Evolutionary conservation across 2,113 vertebrate species (phyloP).

Genomic region (Phalacrocorax pelagicus): DNA sequence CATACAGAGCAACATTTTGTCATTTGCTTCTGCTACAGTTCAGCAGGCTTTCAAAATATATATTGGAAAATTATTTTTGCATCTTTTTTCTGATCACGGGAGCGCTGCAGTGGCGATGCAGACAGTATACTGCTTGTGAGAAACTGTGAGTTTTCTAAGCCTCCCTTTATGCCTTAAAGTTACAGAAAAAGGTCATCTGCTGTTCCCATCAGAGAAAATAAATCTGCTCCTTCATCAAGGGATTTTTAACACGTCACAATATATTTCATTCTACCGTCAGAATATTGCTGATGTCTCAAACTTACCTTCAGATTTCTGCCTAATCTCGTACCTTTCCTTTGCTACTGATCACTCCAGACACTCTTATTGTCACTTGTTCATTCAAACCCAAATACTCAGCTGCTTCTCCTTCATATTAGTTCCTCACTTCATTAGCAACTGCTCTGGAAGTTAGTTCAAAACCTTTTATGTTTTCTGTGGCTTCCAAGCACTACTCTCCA

Average conservation of each 20-base stretch:
- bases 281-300: not conserved
- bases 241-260: not conserved
- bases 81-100: not conserved
- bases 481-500: not conserved
- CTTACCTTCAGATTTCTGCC: not conserved
- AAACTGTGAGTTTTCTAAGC: not conserved
- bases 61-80: not conserved
- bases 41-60: not conserved
- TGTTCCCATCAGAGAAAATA: not conserved
- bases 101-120: not conserved
- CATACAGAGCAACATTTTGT: not conserved
- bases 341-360: not conserved
- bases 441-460: not conserved
- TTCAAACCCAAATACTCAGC: not conserved
- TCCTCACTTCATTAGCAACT: not conserved
- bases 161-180: not conserved
- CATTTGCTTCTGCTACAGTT: not conserved
- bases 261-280: not conserved
- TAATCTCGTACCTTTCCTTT: not conserved
- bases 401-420: not conserved
- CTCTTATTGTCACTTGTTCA: not conserved
- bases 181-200: not conserved
- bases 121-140: not conserved
- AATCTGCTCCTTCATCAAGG: not conserved
- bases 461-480: not conserved